A percentile compares a stretch with the other conserved stretches of the same genome.
Evolutionary conservation across 2,797 vertebrate species (phyloP).

Genomic region (Rhinophrynus dorsalis): DNA sequence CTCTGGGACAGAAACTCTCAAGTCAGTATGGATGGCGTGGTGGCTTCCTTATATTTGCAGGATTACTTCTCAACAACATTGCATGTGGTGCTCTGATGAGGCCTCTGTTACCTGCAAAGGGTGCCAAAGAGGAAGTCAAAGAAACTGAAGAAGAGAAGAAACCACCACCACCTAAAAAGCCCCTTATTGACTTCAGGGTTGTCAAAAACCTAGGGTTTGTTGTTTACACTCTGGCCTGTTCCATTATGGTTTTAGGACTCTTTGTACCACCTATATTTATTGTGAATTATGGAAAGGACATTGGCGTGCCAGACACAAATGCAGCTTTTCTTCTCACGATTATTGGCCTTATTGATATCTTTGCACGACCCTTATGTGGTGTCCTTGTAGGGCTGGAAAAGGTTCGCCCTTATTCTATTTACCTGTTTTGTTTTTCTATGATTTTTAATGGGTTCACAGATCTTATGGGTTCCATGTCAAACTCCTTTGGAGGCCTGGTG

Average conservation of each 20-base stretch:
- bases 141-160: too few species aligned
- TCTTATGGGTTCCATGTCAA: constrained; percentile 78
- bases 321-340: constrained; percentile 88
- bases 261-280: constrained; percentile 94
- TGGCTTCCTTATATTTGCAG: too few species aligned
- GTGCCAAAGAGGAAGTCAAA: too few species aligned
- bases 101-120: too few species aligned
- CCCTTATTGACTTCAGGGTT: constrained; percentile 89
- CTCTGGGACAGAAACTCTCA: constrained; percentile 86
- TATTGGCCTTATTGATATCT: constrained; percentile 91
- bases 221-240: constrained; percentile 84
- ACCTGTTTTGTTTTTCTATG: constrained; percentile 92
- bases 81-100: constrained; percentile 90
- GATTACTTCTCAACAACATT: too few species aligned
- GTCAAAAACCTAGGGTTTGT: constrained; percentile 85
- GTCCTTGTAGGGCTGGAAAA: too few species aligned
- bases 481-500: constrained; percentile 76
- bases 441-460: constrained; percentile 89
- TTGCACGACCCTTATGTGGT: too few species aligned
- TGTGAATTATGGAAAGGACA: constrained; percentile 92
- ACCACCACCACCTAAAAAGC: constrained; percentile 67
- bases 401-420: too few species aligned
- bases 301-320: too few species aligned
- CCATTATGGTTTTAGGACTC: constrained; percentile 92
- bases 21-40: too few species aligned